These are phyloP conservation scores for Notothenia coriiceps DNA, from an alignment of 2,113 vertebrate species.

Conservation along the genomic window DNA sequence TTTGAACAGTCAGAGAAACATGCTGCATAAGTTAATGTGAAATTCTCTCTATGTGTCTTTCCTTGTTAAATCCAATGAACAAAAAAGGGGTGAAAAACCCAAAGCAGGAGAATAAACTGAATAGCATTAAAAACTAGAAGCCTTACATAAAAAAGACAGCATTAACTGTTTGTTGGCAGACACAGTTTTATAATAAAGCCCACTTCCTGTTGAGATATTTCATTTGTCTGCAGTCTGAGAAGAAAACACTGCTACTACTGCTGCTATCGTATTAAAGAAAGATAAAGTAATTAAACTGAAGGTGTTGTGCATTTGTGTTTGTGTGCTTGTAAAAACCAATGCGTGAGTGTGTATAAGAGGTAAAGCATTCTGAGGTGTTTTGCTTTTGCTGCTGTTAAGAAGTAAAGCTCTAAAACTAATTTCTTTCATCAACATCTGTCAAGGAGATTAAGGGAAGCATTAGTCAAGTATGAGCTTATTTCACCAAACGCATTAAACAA, in stretches of 20 bases:
- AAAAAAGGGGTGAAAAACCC: not conserved
- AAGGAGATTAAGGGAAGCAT: constrained; percentile 58
- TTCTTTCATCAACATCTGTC: constrained; percentile 64
- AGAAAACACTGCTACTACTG: constrained; percentile 10
- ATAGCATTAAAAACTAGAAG: constrained; percentile 21
- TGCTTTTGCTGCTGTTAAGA: constrained; percentile 38
- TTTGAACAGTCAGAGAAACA: constrained; percentile 48
- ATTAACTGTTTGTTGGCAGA: constrained; percentile 17
- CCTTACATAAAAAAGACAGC: constrained; percentile 11
- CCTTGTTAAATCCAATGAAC: constrained; percentile 33
- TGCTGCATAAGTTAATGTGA: constrained; percentile 48
- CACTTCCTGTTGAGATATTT: constrained; percentile 10
- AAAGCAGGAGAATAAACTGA: constrained; percentile 8
- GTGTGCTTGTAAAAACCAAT: not conserved
- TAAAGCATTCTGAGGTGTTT: constrained; percentile 46
- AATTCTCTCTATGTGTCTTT: constrained; percentile 41
- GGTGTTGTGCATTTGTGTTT: constrained; percentile 5
- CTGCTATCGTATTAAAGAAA: constrained; percentile 1
- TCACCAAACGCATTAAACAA: constrained; percentile 63
- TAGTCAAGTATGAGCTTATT: constrained; percentile 56
- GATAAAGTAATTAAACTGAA: constrained; percentile 32
- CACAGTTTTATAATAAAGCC: not conserved
- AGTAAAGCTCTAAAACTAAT: constrained; percentile 59
- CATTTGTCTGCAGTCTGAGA: constrained; percentile 2
- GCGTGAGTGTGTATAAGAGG: constrained; percentile 25